These are phyloP conservation scores for Pygocentrus nattereri DNA, from an alignment of 2,797 vertebrate species.

Conservation along the genomic window DNA sequence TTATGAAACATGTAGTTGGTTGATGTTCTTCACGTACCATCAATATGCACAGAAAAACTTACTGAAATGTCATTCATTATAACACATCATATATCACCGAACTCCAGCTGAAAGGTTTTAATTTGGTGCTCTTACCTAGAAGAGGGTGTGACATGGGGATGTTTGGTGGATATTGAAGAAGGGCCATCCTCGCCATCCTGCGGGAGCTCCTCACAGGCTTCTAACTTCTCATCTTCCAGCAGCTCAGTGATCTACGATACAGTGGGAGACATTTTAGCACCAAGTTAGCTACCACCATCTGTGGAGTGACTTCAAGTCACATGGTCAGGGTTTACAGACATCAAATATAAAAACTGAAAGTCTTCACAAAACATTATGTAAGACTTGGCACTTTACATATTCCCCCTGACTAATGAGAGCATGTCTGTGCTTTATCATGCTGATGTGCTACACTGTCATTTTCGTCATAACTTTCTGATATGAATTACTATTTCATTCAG, in stretches of 20 bases:
- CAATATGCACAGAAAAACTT: no score
- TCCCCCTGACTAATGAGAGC: not conserved
- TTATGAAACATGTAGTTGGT: no score
- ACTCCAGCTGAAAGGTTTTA: not conserved
- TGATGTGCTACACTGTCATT: not conserved
- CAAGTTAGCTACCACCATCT: not conserved
- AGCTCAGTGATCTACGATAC: conserved; percentile 80
- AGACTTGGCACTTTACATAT: not conserved
- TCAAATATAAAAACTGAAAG: not conserved
- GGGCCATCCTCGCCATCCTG: conserved; percentile 86
- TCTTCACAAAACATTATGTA: not conserved
- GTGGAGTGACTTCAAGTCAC: not conserved
- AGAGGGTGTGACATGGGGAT: conserved; percentile 61
- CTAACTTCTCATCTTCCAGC: conserved; percentile 91
- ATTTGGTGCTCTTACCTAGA: conserved; percentile 70
- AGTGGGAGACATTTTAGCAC: not conserved
- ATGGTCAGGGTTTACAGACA: not conserved
- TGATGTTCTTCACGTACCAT: no score
- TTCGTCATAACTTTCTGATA: conserved; percentile 9
- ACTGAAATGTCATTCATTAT: no score
- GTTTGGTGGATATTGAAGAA: conserved; percentile 70
- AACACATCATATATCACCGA: no score
- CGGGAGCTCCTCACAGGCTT: conserved; percentile 92
- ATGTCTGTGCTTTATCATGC: not conserved
- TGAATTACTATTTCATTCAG: not conserved